Evolutionary conservation across 2,888 invertebrate species (phyloP).

Genomic region (Andrena hattorfiana): DNA sequence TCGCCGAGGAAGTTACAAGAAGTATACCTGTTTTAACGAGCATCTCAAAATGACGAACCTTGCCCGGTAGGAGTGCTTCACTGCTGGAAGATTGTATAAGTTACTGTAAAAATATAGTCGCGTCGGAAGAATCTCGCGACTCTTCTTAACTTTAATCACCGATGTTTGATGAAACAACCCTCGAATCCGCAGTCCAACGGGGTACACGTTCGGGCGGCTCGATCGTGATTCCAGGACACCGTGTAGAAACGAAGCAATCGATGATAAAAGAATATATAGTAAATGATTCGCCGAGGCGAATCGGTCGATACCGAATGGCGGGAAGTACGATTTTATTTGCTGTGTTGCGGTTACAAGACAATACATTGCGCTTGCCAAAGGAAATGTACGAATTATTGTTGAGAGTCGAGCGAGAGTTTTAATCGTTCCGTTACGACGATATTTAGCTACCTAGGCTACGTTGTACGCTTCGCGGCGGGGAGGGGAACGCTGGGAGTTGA

Average conservation of each 20-base stretch:
- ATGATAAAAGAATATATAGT: slow-evolving; percentile 26
- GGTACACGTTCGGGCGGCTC: background rate
- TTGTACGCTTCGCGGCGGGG: slow-evolving; percentile 20
- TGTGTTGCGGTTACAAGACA: slow-evolving; percentile 62
- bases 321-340: slow-evolving; percentile 58
- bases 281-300: slow-evolving; percentile 29
- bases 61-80: too few relatives aligned
- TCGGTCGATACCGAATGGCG: slow-evolving; percentile 9
- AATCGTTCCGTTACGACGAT: slow-evolving; percentile 49
- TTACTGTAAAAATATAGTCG: too few relatives aligned
- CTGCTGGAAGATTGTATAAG: too few relatives aligned
- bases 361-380: slow-evolving; percentile 65
- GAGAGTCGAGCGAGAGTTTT: slow-evolving; percentile 46
- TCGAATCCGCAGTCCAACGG: too few relatives aligned
- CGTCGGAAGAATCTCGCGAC: too few relatives aligned
- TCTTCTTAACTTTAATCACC: too few relatives aligned
- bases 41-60: too few relatives aligned
- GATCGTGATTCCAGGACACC: slow-evolving; percentile 18
- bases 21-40: too few relatives aligned
- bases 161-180: too few relatives aligned
- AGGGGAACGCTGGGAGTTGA: background rate
- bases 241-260: slow-evolving; percentile 31
- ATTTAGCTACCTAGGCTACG: slow-evolving; percentile 30
- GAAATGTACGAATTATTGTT: slow-evolving; percentile 62
- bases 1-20: too few relatives aligned